Conservation (phyloP, 1,140 invertebrate genomes). For the Zaprionus vittiger region DNA sequence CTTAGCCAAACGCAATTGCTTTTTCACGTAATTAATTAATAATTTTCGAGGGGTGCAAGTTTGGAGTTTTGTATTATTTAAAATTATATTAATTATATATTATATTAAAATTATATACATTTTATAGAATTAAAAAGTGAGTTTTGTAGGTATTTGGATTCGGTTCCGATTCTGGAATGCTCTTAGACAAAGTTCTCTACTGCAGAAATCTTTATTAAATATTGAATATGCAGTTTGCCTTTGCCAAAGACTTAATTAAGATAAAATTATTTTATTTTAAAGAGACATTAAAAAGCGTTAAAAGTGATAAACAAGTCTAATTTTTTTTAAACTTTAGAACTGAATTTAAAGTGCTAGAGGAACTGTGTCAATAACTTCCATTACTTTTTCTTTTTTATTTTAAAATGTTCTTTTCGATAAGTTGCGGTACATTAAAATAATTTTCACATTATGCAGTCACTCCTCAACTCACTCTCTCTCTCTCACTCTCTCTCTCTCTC, state of each 20-base stretch:
- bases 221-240: too few species aligned
- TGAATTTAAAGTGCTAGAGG: too few species aligned
- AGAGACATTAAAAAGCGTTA: too few species aligned
- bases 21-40: conserved; percentile 6
- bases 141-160: background rate
- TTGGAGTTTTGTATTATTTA: background rate
- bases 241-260: too few species aligned
- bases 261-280: background rate
- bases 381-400: background rate
- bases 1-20: conserved; percentile 5
- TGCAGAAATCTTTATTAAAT: background rate
- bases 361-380: too few species aligned
- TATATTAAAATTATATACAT: background rate
- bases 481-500: background rate
- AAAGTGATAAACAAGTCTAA: too few species aligned
- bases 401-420: conserved; percentile 9
- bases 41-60: background rate
- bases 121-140: background rate
- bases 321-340: too few species aligned
- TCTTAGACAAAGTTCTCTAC: background rate
- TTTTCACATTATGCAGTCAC: conserved; percentile 16
- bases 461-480: too few species aligned
- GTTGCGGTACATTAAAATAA: conserved; percentile 36
- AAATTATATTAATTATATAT: too few species aligned
- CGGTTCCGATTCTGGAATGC: too few species aligned